These are phyloP conservation scores for Phoebastria nigripes DNA, from an alignment of 2,797 vertebrate species.

Conservation along the genomic window DNA sequence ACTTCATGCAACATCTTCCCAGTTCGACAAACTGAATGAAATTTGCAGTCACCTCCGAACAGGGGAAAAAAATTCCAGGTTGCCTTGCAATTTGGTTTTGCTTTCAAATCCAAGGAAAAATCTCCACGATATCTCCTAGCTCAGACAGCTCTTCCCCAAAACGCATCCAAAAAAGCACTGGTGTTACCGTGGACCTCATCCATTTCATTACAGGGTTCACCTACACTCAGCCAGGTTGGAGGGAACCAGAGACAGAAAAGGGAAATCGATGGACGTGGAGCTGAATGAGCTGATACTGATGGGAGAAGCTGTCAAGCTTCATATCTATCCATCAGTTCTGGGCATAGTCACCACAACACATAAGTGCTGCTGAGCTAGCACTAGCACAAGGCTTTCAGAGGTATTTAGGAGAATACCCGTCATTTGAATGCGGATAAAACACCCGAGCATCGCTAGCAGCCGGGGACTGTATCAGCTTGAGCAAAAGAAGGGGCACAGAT, in stretches of 20 bases:
- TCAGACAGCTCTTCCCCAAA: neutral
- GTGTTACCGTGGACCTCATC: neutral
- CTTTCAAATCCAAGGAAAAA: neutral
- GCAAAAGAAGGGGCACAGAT: neutral
- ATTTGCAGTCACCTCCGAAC: neutral
- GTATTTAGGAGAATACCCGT: neutral
- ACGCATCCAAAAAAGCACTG: neutral
- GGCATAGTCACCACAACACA: accelerated
- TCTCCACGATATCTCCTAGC: accelerated
- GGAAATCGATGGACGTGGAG: neutral
- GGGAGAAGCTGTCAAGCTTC: neutral
- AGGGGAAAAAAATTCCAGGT: neutral
- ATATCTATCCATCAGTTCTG: neutral
- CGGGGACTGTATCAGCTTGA: neutral
- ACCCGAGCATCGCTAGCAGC: neutral
- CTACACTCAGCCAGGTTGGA: neutral
- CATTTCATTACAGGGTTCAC: neutral
- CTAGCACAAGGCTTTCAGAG: neutral
- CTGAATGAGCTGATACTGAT: neutral
- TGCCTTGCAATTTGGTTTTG: neutral
- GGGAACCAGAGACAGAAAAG: neutral
- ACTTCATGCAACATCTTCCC: neutral
- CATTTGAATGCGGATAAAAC: accelerated
- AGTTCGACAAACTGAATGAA: neutral
- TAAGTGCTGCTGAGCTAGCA: neutral